A percentile compares a stretch with the other conserved stretches of the same genome.
These are phyloP conservation scores for Bombycilla garrulus DNA, from an alignment of 2,113 vertebrate species.

Conservation along the genomic window DNA sequence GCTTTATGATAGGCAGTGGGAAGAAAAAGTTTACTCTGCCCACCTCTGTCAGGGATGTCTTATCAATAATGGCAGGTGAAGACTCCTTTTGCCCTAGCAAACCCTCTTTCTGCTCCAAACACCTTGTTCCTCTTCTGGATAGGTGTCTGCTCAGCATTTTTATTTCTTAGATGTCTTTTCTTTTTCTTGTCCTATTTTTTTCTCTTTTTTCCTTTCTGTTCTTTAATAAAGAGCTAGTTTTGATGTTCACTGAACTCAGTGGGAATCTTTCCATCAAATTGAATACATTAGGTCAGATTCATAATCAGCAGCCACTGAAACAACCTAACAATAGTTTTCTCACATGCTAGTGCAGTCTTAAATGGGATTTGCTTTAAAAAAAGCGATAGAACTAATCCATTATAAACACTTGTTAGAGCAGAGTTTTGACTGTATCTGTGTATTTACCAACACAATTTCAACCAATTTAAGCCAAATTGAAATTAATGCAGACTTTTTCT, in stretches of 20 bases:
- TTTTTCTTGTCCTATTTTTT: background rate
- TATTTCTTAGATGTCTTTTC: background rate
- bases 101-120: background rate
- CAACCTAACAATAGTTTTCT: constrained; percentile 34
- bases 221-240: constrained; percentile 39
- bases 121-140: background rate
- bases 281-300: constrained; percentile 36
- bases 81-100: background rate
- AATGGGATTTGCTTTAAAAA: constrained; percentile 51
- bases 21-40: background rate
- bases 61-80: background rate
- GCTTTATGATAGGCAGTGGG: background rate
- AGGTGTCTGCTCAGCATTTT: background rate
- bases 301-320: constrained; percentile 20
- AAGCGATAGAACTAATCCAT: constrained; percentile 47
- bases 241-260: constrained; percentile 38
- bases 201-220: background rate
- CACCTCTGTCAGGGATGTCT: background rate
- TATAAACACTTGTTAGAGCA: constrained; percentile 26
- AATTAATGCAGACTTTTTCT: constrained; percentile 23
- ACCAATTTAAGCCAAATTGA: constrained; percentile 1
- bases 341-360: background rate
- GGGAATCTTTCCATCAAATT: constrained; percentile 40
- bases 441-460: constrained; percentile 48
- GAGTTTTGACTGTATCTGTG: constrained; percentile 15